phyloP scores from a whole-genome alignment of 2,888 invertebrate genomes.

The Apamea monoglypha region DNA sequence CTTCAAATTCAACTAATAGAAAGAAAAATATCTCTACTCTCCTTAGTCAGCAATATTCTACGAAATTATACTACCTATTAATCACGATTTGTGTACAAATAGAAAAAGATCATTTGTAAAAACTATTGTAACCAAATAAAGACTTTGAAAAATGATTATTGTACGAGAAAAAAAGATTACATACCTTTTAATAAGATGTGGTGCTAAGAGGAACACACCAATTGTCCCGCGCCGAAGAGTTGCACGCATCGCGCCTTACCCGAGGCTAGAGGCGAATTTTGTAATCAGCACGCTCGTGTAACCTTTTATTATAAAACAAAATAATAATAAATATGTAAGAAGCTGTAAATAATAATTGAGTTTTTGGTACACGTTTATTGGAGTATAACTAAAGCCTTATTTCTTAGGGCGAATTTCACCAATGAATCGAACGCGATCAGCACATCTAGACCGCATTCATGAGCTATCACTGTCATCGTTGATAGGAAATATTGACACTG shows the following conservation, averaged over 20 bases:
- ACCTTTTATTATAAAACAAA: conserved; percentile 60
- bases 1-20: not conserved
- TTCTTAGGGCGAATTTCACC: not conserved
- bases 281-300: conserved; percentile 70
- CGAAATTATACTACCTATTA: no score
- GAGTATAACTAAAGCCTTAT: not conserved
- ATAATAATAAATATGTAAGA: conserved; percentile 51
- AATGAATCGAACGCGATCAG: not conserved
- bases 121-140: no score
- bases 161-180: not conserved
- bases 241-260: conserved; percentile 56
- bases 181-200: conserved; percentile 11
- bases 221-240: conserved; percentile 41
- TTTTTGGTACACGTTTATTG: conserved; percentile 15
- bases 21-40: not conserved
- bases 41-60: not conserved
- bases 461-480: not conserved
- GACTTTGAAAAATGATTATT: no score
- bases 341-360: conserved; percentile 27
- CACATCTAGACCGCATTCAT: not conserved
- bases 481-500: not conserved
- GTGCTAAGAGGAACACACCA: conserved; percentile 60
- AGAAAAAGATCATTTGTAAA: no score
- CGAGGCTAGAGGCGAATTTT: conserved; percentile 68
- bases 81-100: no score